Evolutionary conservation across 2,888 invertebrate genomes (phyloP).

Genomic region (Sarcophaga rosellei): DNA sequence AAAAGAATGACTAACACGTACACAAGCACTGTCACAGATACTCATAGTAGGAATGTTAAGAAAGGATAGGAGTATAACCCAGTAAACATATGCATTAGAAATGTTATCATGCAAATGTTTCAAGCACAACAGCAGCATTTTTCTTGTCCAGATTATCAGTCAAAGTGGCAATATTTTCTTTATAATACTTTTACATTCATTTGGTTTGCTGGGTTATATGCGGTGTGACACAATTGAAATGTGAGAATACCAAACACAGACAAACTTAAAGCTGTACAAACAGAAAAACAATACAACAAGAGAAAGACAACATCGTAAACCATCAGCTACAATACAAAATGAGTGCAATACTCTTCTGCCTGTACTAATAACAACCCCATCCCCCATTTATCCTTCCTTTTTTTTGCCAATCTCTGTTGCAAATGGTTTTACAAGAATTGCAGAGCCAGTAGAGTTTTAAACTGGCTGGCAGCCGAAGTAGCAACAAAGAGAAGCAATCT

Average conservation of each 20-base stretch:
- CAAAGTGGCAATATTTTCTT: background rate
- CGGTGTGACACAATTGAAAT: slow-evolving; percentile 35
- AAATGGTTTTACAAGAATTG: slow-evolving; percentile 20
- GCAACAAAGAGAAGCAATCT: background rate
- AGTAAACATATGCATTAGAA: background rate
- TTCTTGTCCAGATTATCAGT: background rate
- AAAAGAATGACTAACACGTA: slow-evolving; percentile 27
- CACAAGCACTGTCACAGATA: slow-evolving; percentile 5
- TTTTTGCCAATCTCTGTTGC: slow-evolving; percentile 24
- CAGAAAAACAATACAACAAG: background rate
- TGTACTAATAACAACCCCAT: background rate
- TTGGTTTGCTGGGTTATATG: slow-evolving; percentile 6
- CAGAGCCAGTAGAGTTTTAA: background rate
- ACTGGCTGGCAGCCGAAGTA: background rate
- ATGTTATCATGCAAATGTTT: too few species aligned
- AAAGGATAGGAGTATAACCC: background rate
- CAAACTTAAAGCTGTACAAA: slow-evolving; percentile 15
- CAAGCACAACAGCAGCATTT: too few species aligned
- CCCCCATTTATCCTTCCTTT: background rate
- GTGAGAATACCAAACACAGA: slow-evolving; percentile 33
- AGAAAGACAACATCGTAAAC: slow-evolving; percentile 41
- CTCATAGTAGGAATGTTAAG: background rate
- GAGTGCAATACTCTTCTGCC: slow-evolving; percentile 13
- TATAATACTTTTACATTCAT: background rate
- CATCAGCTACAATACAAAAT: slow-evolving; percentile 42